phyloP scores from a whole-genome alignment of 2,113 vertebrate genomes.

The Salminus brasiliensis region DNA sequence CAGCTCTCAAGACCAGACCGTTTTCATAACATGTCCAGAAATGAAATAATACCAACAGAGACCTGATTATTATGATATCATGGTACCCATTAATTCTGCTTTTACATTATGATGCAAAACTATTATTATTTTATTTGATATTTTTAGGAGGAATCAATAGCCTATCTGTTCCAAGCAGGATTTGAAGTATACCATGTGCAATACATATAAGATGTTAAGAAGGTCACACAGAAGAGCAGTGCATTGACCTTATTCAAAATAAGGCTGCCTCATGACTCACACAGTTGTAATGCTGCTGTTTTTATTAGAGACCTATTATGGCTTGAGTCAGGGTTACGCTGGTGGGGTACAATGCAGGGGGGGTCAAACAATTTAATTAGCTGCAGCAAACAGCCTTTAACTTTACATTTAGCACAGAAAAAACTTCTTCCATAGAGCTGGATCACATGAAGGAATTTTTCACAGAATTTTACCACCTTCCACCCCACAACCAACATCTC shows the following conservation, averaged over 20 bases:
- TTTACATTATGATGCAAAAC: not conserved
- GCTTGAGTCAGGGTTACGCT: not conserved
- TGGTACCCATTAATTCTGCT: not conserved
- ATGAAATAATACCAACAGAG: not conserved
- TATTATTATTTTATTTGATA: not conserved
- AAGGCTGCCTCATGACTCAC: not conserved
- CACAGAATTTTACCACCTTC: slow-evolving; percentile 54
- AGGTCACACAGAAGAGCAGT: not conserved
- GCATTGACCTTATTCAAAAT: too few relatives aligned
- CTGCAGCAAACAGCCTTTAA: not conserved
- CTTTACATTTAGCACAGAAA: not conserved
- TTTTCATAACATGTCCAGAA: not conserved
- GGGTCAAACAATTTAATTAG: slow-evolving; percentile 21
- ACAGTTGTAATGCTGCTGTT: slow-evolving; percentile 1
- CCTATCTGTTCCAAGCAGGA: too few relatives aligned
- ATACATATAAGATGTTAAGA: not conserved
- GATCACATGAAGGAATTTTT: slow-evolving; percentile 33
- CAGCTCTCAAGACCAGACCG: not conserved
- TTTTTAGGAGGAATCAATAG: not conserved
- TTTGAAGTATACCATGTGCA: not conserved
- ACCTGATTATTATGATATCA: not conserved
- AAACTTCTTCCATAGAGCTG: slow-evolving; percentile 29
- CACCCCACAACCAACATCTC: slow-evolving; percentile 52
- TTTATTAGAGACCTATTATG: slow-evolving; percentile 24
- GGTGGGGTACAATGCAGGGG: not conserved